Conservation (phyloP, 1,140 invertebrate species). For the Pachypeltis micranthus region DNA sequence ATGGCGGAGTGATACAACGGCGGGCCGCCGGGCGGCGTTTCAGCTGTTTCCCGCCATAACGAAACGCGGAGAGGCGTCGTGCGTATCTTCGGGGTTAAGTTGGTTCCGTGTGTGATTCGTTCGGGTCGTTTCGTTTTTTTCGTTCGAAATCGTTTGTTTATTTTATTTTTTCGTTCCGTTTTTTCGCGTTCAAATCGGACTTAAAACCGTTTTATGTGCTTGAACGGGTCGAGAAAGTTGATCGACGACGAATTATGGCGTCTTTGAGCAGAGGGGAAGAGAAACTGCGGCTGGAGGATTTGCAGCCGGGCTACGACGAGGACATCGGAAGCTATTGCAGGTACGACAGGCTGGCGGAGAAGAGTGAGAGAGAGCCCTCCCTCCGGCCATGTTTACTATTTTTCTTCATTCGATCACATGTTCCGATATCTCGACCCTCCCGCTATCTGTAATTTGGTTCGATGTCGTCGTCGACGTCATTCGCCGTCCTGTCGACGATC, state of each 20-base stretch:
- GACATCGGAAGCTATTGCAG: constrained; percentile 35
- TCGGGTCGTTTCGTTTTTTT: constrained; percentile 8
- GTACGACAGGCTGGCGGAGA: no score
- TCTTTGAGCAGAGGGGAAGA: constrained; percentile 31
- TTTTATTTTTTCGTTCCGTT: constrained; percentile 16
- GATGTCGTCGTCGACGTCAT: no score
- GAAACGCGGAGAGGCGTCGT: constrained; percentile 39
- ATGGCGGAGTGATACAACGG: constrained; percentile 13
- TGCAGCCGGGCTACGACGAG: constrained; percentile 33
- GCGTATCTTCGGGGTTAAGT: constrained; percentile 25
- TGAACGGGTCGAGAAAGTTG: constrained; percentile 16
- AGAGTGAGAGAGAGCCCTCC: no score
- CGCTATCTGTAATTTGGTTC: no score
- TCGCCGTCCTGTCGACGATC: no score
- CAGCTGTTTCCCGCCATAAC: constrained; percentile 56
- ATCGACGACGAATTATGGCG: constrained; percentile 28
- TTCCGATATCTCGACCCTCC: background rate
- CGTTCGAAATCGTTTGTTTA: background rate
- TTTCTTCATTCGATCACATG: constrained; percentile 40
- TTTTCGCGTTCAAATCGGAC: constrained; percentile 23
- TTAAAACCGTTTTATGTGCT: constrained; percentile 26
- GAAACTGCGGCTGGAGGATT: constrained; percentile 32
- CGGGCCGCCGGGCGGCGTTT: constrained; percentile 34
- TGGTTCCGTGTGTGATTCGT: constrained; percentile 14
- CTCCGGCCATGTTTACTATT: constrained; percentile 43